phyloP scores from a whole-genome alignment of 2,888 invertebrate genomes.

The Proisotoma minuta region DNA sequence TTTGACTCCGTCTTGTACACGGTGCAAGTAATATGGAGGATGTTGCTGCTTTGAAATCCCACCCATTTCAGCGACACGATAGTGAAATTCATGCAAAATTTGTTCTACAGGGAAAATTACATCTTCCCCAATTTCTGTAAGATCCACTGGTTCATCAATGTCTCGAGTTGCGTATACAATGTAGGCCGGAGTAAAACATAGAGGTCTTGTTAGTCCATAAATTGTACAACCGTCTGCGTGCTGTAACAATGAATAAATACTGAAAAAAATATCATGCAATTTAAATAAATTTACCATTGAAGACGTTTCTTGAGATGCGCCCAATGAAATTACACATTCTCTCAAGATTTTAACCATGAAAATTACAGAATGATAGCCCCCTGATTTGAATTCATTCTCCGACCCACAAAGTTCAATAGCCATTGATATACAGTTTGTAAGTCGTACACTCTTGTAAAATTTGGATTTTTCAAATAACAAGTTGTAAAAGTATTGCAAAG shows the following conservation, averaged over 20 bases:
- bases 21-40: conserved; percentile 30
- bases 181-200: conserved; percentile 41
- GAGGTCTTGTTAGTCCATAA: conserved; percentile 34
- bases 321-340: conserved; percentile 35
- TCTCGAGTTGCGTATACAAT: conserved; percentile 41
- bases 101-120: conserved; percentile 29
- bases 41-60: neutral
- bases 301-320: conserved; percentile 17
- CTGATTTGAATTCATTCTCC: no score
- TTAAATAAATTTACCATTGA: conserved; percentile 13
- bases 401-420: conserved; percentile 18
- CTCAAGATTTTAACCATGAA: conserved; percentile 37
- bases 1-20: conserved; percentile 39
- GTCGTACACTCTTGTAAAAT: conserved; percentile 34
- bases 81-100: conserved; percentile 18
- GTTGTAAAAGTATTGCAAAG: conserved; percentile 36
- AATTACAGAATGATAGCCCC: neutral
- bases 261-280: neutral
- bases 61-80: neutral
- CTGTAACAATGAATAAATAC: conserved; percentile 18
- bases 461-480: conserved; percentile 36
- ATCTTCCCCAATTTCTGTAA: conserved; percentile 35
- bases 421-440: conserved; percentile 46
- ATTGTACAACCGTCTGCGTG: conserved; percentile 39
- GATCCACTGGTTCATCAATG: conserved; percentile 38